These are phyloP conservation scores for Autographa pulchrina DNA, from an alignment of 2,888 invertebrate genomes.

Conservation along the genomic window DNA sequence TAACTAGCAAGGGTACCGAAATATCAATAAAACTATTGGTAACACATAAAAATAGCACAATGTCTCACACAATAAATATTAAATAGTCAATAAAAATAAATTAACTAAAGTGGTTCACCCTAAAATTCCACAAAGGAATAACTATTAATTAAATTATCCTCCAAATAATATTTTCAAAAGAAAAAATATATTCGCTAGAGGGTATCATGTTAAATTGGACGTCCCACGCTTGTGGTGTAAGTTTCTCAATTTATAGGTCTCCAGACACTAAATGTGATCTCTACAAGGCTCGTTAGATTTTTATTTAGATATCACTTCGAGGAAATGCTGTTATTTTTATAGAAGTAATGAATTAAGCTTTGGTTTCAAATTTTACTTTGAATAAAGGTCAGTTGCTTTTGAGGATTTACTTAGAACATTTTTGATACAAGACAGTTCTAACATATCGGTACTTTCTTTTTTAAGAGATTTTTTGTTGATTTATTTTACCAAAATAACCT, in stretches of 20 bases:
- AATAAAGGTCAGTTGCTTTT: neutral
- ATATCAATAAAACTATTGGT: neutral
- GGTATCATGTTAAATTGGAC: conserved; percentile 78
- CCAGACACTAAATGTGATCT: conserved; percentile 70
- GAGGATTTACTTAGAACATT: neutral
- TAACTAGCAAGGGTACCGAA: too few species aligned
- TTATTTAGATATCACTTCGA: conserved; percentile 52
- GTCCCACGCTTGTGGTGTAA: conserved; percentile 62
- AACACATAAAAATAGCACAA: neutral
- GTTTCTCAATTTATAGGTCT: conserved; percentile 77
- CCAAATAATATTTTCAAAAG: conserved; percentile 25
- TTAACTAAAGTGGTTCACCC: neutral
- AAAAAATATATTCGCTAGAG: conserved; percentile 52
- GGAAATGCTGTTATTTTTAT: conserved; percentile 26
- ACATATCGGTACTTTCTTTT: neutral
- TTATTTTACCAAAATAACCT: too few species aligned
- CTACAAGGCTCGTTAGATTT: conserved; percentile 54
- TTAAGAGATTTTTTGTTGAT: neutral
- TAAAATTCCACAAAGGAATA: neutral
- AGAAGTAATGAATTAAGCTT: conserved; percentile 21
- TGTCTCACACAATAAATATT: neutral
- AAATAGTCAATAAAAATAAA: neutral
- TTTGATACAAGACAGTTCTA: too few species aligned
- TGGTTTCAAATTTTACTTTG: neutral
- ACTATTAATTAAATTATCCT: conserved; percentile 34